phyloP scores from a whole-genome alignment of 1,140 invertebrate genomes.

The Papilio xuthus region DNA sequence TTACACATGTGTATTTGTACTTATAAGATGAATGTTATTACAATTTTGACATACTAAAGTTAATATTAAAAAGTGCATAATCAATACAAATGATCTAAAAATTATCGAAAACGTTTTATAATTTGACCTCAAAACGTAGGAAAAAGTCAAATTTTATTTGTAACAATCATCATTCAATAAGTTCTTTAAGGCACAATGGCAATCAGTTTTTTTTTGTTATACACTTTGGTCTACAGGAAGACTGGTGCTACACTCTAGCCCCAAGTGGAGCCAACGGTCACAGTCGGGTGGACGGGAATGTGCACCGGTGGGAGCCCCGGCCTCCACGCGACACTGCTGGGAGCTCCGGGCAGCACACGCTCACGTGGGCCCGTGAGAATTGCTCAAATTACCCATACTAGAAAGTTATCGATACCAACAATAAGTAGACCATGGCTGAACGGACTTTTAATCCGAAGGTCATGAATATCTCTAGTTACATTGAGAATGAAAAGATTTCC shows the following conservation, averaged over 20 bases:
- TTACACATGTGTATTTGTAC: not conserved
- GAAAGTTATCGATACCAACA: slow-evolving; percentile 2
- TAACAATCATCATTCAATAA: no score
- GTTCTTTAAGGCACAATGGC: no score
- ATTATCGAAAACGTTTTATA: no score
- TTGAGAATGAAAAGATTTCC: not conserved
- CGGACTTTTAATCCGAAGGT: not conserved
- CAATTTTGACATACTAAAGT: not conserved
- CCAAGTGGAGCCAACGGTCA: slow-evolving; percentile 38
- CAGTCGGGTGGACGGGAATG: slow-evolving; percentile 48
- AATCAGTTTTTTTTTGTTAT: no score
- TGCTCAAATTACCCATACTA: not conserved
- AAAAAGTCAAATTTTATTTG: no score
- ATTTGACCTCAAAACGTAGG: no score
- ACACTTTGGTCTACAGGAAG: not conserved
- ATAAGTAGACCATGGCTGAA: slow-evolving; percentile 12
- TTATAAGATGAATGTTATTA: not conserved
- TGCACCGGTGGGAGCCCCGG: slow-evolving; percentile 47
- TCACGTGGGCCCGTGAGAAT: slow-evolving; percentile 16
- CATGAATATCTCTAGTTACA: not conserved
- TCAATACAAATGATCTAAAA: no score
- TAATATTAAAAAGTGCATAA: no score
- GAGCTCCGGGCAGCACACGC: slow-evolving; percentile 14
- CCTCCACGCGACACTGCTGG: slow-evolving; percentile 14
- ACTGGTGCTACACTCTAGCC: not conserved